These are phyloP conservation scores for Myanophis thanlyinensis DNA, from an alignment of 2,113 vertebrate species.

Conservation along the genomic window DNA sequence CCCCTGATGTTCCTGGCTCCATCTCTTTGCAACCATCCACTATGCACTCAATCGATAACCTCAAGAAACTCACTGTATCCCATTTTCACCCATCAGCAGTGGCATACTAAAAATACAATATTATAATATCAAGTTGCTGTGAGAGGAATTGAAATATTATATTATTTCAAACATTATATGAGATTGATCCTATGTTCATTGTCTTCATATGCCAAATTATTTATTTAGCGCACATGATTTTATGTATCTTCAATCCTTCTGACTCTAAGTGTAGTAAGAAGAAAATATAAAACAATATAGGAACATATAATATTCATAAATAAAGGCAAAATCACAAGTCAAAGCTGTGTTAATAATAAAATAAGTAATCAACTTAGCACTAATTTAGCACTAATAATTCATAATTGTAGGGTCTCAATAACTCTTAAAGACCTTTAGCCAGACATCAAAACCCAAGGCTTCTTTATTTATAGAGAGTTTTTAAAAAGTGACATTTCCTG, in stretches of 20 bases:
- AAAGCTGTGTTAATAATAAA: no score
- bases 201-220: background rate
- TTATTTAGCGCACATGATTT: background rate
- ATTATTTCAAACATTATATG: no score
- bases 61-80: background rate
- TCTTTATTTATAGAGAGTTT: background rate
- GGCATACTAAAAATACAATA: background rate
- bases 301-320: no score
- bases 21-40: background rate
- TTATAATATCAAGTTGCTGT: background rate
- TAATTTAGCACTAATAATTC: no score
- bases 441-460: background rate
- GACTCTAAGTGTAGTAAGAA: background rate
- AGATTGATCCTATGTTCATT: background rate
- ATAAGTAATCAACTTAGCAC: no score
- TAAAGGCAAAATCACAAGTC: background rate
- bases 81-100: background rate
- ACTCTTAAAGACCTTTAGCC: background rate
- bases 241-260: background rate
- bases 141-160: background rate
- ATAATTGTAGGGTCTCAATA: background rate
- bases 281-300: no score
- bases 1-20: background rate
- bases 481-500: background rate
- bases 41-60: background rate